phyloP scores from a whole-genome alignment of 2,888 invertebrate genomes.

The Nephrotoma flavescens region DNA sequence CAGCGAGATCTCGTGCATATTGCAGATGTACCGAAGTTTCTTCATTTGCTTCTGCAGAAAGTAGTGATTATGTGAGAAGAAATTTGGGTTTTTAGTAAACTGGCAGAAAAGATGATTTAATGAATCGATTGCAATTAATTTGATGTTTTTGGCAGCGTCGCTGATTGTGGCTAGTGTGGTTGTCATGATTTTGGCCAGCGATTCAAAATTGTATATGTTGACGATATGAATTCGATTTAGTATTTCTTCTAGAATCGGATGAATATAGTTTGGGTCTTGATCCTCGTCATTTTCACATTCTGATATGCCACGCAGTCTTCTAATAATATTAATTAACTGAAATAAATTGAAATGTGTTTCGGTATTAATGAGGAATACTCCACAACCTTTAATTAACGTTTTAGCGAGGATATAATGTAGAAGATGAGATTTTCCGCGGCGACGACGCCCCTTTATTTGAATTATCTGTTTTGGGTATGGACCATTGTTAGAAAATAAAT shows the following conservation, averaged over 20 bases:
- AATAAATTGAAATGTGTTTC: background rate
- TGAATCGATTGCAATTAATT: background rate
- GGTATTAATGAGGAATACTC: background rate
- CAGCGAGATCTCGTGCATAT: background rate
- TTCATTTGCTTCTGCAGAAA: slow-evolving; percentile 1
- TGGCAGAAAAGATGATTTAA: background rate
- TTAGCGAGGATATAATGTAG: background rate
- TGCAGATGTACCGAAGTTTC: background rate
- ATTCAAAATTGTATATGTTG: background rate
- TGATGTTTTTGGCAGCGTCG: background rate
- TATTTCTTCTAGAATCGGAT: background rate
- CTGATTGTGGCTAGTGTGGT: background rate
- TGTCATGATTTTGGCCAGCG: background rate
- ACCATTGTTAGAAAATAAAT: background rate
- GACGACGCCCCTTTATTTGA: background rate
- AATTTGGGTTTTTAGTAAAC: background rate
- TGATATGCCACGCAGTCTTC: background rate
- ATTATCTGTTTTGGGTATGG: background rate
- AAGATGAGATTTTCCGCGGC: background rate
- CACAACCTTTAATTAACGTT: background rate
- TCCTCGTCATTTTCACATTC: background rate
- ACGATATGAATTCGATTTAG: background rate
- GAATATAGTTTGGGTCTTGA: background rate
- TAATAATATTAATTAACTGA: background rate
- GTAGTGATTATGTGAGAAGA: background rate